Base-by-base conservation (phyloP, 2,797 vertebrate genomes). In the Taeniopygia guttata region DNA sequence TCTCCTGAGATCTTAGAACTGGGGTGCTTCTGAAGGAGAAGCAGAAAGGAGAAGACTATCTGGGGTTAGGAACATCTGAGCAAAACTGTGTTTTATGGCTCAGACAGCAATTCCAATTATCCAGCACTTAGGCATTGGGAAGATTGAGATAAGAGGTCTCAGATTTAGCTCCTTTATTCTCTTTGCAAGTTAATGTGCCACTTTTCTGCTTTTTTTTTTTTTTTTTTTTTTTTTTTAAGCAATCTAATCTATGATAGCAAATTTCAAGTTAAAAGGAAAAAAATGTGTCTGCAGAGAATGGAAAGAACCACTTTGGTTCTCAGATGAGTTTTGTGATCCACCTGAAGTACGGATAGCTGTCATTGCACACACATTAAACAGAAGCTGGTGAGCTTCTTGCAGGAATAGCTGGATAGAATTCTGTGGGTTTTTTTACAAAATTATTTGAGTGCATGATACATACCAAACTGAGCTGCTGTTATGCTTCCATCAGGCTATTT, bases 71-170 rank as follows among this genome's bases (percentile, higher is more conserved):
- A 94, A 78, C 59, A 84, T 92, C 63, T 79, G 69, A 95, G 77
- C 45, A 63, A 93, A 95, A 76, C n/a, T 73, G 49, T 8, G 0
- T 84, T 89, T 92, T 74, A 68, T 87, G 80, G 94, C 93, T 96
- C 88, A 90, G 87, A 84, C 63, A 86, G 94, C 74, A 88, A 73
- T 95, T 95, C 87, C 78, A 95, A 95, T 96, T 96, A 96, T 87
- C 89, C 89, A 94, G 85, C 94, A 84, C 94, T 95, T 84, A 94
- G 87, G 93, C 86, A 90, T 89, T 2, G 4, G 75, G 48, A 92
- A 91, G 87, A 93, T 91, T 91, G 84, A 90, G 95, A 96, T 96
- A 96, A 96, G 95, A 94, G 87, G 83, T 86, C 95, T 95, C 94
- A 86, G 87, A 95, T 96, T 96, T 94, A 92, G 95, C 76, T 95